Base-by-base conservation (phyloP, 64 coral and sea anemone species). In the Astreopora myriophthalma region DNA sequence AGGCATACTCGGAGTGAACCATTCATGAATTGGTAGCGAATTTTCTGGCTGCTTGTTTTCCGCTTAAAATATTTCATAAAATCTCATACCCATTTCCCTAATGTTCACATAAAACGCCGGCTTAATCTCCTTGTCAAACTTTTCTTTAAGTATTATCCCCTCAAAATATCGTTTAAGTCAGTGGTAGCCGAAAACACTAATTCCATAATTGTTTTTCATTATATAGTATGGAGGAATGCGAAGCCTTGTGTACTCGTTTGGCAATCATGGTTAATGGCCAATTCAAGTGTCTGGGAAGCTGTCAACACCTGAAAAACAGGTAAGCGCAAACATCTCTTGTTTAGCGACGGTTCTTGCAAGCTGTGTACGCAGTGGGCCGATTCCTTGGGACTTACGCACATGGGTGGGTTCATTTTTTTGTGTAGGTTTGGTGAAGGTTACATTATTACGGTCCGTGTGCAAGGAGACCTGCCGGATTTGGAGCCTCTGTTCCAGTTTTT, bases 351-450 rank as follows among this genome's bases (percentile, higher is more conserved):
- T 6, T n/a, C n/a, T n/a, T n/a, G n/a, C n/a, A n/a, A 16, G 10
- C 16, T 13, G 51, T 55, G 13, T 22, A 3, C 51, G 16, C 51
- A 55, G 51, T 1, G 0, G n/a, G n/a, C n/a, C n/a, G 19, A n/a
- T 66, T n/a, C 28, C 12, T 32, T 73, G 23, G 22, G 32, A 7
- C 27, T 73, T 11, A 34, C 19, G 27, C 33, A 29, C n/a, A n/a
- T n/a, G n/a, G n/a, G n/a, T 8, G 10, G 0, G 20, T 85, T 36
- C 29, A 44, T 23, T 69, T 20, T 51, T 58, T 28, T 60, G 12
- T 68, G 37, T 22, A 96, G 95, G 87, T 96, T 96, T 31, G 95
- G 95, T n/a, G 95, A 96, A 55, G 95, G 95, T 62, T 96, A 96
- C 75, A 96, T 96, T 28, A 89, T 96, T 22, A 93, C 86, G 11